Percentiles rank a stretch among this genome's conserved stretches.
Conservation (phyloP, 2,113 vertebrate species). For the Nettapus auritus region DNA sequence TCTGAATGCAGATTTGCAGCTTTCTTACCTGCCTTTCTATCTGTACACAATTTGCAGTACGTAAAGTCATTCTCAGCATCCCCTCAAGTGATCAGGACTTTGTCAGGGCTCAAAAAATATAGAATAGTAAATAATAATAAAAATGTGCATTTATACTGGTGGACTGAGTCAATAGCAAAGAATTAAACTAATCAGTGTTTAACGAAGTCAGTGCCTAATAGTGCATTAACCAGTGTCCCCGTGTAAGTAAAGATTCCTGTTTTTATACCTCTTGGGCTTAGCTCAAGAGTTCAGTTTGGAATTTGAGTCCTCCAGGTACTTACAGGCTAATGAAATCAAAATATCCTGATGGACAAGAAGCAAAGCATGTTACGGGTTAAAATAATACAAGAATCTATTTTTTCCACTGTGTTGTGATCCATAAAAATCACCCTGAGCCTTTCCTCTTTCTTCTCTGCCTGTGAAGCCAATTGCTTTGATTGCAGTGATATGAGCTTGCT, state of each 20-base stretch:
- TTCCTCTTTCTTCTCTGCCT: slow-evolving; percentile 83
- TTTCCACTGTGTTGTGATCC: slow-evolving; percentile 89
- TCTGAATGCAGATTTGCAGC: neutral
- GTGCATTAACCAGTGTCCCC: neutral
- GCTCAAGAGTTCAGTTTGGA: slow-evolving; percentile 8
- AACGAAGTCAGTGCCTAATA: slow-evolving; percentile 7
- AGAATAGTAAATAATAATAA: slow-evolving; percentile 8
- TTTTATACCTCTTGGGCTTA: neutral
- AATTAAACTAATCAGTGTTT: neutral
- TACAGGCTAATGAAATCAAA: slow-evolving; percentile 65
- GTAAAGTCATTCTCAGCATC: neutral
- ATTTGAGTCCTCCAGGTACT: slow-evolving; percentile 45
- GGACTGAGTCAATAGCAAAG: neutral
- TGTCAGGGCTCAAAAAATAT: neutral
- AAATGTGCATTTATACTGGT: neutral
- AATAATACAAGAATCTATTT: slow-evolving; percentile 87
- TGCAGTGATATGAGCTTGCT: slow-evolving; percentile 92
- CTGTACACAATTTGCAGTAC: neutral
- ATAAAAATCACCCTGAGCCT: slow-evolving; percentile 85
- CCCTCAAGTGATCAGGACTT: neutral
- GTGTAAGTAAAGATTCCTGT: neutral
- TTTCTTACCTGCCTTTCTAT: neutral
- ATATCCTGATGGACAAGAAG: slow-evolving; percentile 73
- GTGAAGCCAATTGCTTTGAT: slow-evolving; percentile 97
- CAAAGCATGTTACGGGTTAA: slow-evolving; percentile 81